These are phyloP conservation scores for Automeris io DNA, from an alignment of 2,888 invertebrate species.

Conservation along the genomic window DNA sequence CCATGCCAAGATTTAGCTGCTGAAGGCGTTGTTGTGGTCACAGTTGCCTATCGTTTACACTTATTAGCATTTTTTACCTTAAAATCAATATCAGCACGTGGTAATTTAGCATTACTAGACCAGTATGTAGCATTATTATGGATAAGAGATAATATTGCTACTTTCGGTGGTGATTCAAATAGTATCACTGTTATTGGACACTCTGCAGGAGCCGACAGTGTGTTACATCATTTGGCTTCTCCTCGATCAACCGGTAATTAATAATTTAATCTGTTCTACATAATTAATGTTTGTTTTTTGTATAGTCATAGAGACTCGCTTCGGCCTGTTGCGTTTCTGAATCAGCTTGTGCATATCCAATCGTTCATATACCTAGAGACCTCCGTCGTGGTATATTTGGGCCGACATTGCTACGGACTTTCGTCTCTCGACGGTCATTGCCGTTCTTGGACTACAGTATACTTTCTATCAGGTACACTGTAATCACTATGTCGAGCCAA, in stretches of 20 bases:
- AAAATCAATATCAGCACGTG: conserved; percentile 77
- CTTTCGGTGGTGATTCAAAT: conserved; percentile 88
- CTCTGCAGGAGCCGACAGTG: conserved; percentile 85
- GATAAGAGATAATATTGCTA: conserved; percentile 85
- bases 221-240: conserved; percentile 81
- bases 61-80: conserved; percentile 82
- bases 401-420: too few relatives aligned
- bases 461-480: too few relatives aligned
- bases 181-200: conserved; percentile 90
- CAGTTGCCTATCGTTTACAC: conserved; percentile 82
- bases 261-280: too few relatives aligned
- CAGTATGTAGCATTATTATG: conserved; percentile 88
- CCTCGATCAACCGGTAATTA: conserved; percentile 78
- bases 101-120: conserved; percentile 92
- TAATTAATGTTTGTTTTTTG: too few relatives aligned
- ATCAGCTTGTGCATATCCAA: too few relatives aligned
- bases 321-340: too few relatives aligned
- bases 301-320: too few relatives aligned
- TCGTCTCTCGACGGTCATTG: too few relatives aligned
- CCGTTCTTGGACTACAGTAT: too few relatives aligned
- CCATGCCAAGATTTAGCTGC: conserved; percentile 85
- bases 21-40: conserved; percentile 83
- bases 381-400: too few relatives aligned
- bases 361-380: too few relatives aligned
- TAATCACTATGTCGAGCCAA: too few relatives aligned